Conservation (phyloP, 30 jellyfish, hydroid and myxozoan genomes). For the Clytia hemisphaerica region DNA sequence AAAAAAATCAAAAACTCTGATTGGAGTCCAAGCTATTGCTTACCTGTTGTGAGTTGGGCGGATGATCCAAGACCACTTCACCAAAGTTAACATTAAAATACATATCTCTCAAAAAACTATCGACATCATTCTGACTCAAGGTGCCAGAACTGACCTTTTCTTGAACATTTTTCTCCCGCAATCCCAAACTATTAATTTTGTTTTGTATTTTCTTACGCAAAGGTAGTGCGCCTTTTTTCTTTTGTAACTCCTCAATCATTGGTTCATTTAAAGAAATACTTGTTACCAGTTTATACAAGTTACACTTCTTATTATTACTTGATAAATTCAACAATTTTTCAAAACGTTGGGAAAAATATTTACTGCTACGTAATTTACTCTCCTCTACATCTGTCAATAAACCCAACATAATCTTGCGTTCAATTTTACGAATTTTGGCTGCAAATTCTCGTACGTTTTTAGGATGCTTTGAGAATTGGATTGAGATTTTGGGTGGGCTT, state of each 20-base stretch:
- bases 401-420: conserved; percentile 31
- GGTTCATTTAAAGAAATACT: conserved; percentile 2
- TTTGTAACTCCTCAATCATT: conserved; percentile 24
- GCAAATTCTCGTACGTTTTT: conserved; percentile 22
- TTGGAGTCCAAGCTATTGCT: too few species aligned
- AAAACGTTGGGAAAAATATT: conserved; percentile 16
- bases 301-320: not conserved
- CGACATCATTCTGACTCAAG: conserved; percentile 15
- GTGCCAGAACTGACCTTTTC: conserved; percentile 11
- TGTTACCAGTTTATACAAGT: conserved; percentile 12
- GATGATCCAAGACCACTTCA: too few species aligned
- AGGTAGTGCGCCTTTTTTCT: not conserved
- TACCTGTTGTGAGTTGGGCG: too few species aligned
- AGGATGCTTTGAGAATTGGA: conserved; percentile 29
- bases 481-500: not conserved
- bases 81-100: conserved; percentile 21
- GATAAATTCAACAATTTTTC: conserved; percentile 21
- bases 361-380: conserved; percentile 27
- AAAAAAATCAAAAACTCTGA: too few species aligned
- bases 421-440: conserved; percentile 23
- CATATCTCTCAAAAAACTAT: conserved; percentile 29
- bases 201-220: conserved; percentile 17
- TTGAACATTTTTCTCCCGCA: conserved; percentile 31
- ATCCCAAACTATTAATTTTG: conserved; percentile 7
- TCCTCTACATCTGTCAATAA: conserved; percentile 16